Base-by-base conservation (phyloP, 2,888 invertebrate genomes). In the Hypomecis punctinalis region DNA sequence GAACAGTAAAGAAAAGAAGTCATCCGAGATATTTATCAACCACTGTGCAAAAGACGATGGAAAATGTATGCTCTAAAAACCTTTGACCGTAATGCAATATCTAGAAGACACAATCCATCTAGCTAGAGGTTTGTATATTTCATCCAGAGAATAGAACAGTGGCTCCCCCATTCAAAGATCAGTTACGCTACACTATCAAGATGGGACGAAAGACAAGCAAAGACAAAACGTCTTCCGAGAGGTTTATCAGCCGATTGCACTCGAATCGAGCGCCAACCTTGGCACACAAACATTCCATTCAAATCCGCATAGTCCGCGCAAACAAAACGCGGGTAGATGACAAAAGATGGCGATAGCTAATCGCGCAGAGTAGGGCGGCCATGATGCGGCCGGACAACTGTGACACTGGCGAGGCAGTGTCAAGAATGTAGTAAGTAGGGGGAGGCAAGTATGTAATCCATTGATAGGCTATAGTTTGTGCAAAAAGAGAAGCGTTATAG, bases 261-360 rank as follows among this genome's bases (percentile, higher is more conserved):
- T 52, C 51, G n/a, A 57, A 57, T 52, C 42, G 42, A n/a, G 37
- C 47, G 6, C 45, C 59, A 64, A 55, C 64, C 64, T 64, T 64
- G 55, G 54, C 63, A 51, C 51, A 62, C 36, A 55, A 57, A 40
- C 39, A 36, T 6, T 23, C 64, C 42, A 64, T 64, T 64, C 42
- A 56, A 59, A 63, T 11, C 60, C 37, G 49, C 23, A 40, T 51
- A 64, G 60, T n/a, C 53, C 10, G 45, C 33, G 61, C 65, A 53
- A 65, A 64, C 64, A 60, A 59, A 58, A 60, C 56, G 57, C 40
- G n/a, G 55, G 55, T 45, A 23, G 54, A 47, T 48, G 56, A 63
- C 63, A 63, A 65, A 61, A 53, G 52, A 52, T 39, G 46, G 56
- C 60, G 65, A 65, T 65, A 61, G 57, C 53, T 66, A 66, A 66